Percentiles rank a stretch among this genome's conserved stretches.
Conservation (phyloP, 1,140 invertebrate genomes). For the Macrosteles quadrilineatus region DNA sequence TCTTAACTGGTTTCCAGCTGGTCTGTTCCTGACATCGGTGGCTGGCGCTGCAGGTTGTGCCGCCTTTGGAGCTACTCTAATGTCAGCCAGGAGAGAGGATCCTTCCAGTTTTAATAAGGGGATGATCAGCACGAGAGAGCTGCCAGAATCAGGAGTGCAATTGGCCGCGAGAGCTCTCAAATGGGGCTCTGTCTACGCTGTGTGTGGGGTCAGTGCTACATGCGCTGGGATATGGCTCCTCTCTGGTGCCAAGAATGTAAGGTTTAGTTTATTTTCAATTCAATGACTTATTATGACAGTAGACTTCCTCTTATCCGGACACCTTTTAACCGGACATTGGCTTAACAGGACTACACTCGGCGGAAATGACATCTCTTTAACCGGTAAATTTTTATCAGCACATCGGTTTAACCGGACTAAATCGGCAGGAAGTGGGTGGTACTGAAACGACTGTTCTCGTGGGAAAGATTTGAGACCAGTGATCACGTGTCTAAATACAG, state of each 20-base stretch:
- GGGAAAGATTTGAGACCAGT: too few species aligned
- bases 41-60: constrained; percentile 76
- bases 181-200: constrained; percentile 84
- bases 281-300: too few species aligned
- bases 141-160: constrained; percentile 72
- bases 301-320: too few species aligned
- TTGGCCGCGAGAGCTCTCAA: constrained; percentile 81
- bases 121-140: constrained; percentile 60
- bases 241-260: constrained; percentile 77
- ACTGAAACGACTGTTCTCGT: too few species aligned
- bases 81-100: constrained; percentile 76
- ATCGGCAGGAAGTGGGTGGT: too few species aligned
- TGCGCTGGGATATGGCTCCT: constrained; percentile 88
- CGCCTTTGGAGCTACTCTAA: constrained; percentile 79
- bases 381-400: too few species aligned
- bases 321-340: too few species aligned
- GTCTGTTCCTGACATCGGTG: constrained; percentile 72
- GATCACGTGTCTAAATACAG: too few species aligned
- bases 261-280: constrained; percentile 38
- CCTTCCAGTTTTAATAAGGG: constrained; percentile 79
- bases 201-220: constrained; percentile 76
- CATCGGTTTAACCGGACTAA: too few species aligned
- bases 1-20: too few species aligned
- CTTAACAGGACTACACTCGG: too few species aligned
- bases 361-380: too few species aligned